phyloP scores from a whole-genome alignment of 1,140 invertebrate genomes.

The Trissolcus basalis region DNA sequence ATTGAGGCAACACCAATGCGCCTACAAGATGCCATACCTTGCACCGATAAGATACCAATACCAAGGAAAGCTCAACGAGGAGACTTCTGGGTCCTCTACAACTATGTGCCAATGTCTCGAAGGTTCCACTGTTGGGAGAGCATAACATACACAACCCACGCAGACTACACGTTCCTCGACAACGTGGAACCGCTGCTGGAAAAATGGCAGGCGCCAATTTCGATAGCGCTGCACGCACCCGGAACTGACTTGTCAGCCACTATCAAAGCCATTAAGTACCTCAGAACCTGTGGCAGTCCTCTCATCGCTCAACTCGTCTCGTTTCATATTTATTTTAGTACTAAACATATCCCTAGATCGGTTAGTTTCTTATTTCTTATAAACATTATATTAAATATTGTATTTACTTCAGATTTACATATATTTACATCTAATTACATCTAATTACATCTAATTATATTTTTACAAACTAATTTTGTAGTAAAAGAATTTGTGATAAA shows the following conservation, averaged over 20 bases:
- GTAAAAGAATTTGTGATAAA: too few species aligned
- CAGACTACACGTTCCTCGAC: slow-evolving; percentile 92
- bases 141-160: slow-evolving; percentile 94
- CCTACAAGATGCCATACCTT: slow-evolving; percentile 77
- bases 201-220: slow-evolving; percentile 82
- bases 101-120: slow-evolving; percentile 82
- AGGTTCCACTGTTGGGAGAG: slow-evolving; percentile 84
- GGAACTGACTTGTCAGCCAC: slow-evolving; percentile 80
- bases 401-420: too few species aligned
- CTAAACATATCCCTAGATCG: slow-evolving; percentile 87
- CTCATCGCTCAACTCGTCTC: slow-evolving; percentile 86
- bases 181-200: slow-evolving; percentile 90
- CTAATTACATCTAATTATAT: too few species aligned
- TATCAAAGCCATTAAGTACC: slow-evolving; percentile 78
- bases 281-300: slow-evolving; percentile 78
- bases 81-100: slow-evolving; percentile 93
- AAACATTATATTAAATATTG: too few species aligned
- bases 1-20: slow-evolving; percentile 45
- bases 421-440: too few species aligned
- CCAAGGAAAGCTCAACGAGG: slow-evolving; percentile 85
- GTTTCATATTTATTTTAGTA: slow-evolving; percentile 91
- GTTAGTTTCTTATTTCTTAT: slow-evolving; percentile 77
- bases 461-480: too few species aligned
- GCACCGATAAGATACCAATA: slow-evolving; percentile 80
- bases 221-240: slow-evolving; percentile 82